Evolutionary conservation across 2,113 vertebrate genomes (phyloP).

Genomic region (Alexandromys fortis): DNA sequence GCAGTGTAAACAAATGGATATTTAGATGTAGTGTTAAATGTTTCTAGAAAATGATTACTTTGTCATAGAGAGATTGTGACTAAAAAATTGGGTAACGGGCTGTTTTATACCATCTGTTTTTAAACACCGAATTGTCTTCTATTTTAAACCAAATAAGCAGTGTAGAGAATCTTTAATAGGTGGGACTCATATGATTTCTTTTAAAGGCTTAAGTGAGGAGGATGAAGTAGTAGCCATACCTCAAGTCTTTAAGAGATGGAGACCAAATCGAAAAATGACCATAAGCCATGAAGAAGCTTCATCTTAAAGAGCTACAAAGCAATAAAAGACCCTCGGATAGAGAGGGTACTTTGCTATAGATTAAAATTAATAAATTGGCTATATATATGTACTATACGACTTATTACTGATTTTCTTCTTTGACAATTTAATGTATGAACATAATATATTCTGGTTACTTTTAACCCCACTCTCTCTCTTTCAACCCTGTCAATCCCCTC

Average conservation of each 20-base stretch:
- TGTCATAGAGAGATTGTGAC: background rate
- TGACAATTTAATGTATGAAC: background rate
- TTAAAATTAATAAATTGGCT: background rate
- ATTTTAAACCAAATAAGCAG: background rate
- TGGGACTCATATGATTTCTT: background rate
- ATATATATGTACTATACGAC: background rate
- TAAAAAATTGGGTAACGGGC: background rate
- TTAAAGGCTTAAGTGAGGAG: background rate
- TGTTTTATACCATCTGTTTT: slow-evolving; percentile 30
- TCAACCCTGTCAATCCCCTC: background rate
- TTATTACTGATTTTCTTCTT: background rate
- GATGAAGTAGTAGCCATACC: background rate
- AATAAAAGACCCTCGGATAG: background rate
- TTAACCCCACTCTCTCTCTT: background rate
- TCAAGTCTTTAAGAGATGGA: background rate
- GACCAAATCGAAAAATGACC: background rate
- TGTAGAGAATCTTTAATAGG: background rate
- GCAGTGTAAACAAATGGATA: background rate
- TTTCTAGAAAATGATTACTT: background rate
- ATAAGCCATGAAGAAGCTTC: background rate
- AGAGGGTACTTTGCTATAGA: background rate
- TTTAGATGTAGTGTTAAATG: background rate
- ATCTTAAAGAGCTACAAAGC: background rate
- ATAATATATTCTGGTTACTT: background rate
- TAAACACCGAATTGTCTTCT: background rate